Conservation (phyloP, 2,888 invertebrate species). For the Morpho deidamia region DNA sequence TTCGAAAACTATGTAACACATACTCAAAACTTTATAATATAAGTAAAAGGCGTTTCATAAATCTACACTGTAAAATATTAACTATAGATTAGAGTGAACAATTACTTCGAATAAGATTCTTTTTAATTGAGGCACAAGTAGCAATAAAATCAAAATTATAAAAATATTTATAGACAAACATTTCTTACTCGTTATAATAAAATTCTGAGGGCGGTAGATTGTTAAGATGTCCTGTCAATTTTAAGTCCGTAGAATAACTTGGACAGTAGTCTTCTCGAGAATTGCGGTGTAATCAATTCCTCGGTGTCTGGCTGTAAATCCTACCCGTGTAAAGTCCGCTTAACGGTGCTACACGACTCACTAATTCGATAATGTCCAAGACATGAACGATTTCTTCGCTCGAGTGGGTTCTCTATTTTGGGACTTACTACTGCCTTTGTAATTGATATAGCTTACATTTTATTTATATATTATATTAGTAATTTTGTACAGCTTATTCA, state of each 20-base stretch:
- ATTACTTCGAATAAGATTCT: no score
- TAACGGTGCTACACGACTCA: constrained; percentile 49
- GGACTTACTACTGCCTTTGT: constrained; percentile 30
- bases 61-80: no score
- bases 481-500: not conserved
- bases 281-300: constrained; percentile 1
- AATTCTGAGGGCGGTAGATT: no score
- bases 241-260: not conserved
- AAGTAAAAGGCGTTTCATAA: no score
- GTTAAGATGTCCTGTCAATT: not conserved
- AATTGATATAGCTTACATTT: constrained; percentile 31
- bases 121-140: no score
- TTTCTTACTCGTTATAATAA: no score
- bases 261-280: not conserved
- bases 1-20: not conserved
- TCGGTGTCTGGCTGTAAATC: constrained; percentile 2
- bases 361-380: constrained; percentile 68
- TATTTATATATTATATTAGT: constrained; percentile 5
- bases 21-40: no score
- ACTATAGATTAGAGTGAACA: no score
- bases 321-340: constrained; percentile 23
- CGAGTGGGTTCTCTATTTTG: constrained; percentile 45
- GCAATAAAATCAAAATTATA: no score
- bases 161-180: no score
- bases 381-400: constrained; percentile 49